Evolutionary conservation across 2,888 invertebrate species (phyloP).

Genomic region (Eucera pruinosa): DNA sequence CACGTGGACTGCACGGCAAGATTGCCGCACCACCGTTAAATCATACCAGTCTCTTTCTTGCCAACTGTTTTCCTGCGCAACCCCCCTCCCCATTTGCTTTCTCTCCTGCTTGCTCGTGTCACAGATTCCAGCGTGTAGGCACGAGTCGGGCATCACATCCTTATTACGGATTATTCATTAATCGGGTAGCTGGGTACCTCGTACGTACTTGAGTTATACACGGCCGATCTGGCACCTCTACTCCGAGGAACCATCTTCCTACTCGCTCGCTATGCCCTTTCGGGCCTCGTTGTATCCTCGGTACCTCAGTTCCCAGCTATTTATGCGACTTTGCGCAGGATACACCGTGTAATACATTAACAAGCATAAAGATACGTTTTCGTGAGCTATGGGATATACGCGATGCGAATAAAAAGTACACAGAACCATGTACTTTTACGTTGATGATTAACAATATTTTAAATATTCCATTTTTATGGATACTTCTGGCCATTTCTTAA

Average conservation of each 20-base stretch:
- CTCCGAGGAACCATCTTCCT: conserved; percentile 18
- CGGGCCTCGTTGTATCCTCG: conserved; percentile 20
- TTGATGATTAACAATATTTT: not conserved
- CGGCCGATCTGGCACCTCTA: conserved; percentile 59
- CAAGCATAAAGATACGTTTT: conserved; percentile 27
- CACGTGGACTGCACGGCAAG: conserved; percentile 52
- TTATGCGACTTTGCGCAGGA: conserved; percentile 37
- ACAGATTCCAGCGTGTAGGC: conserved; percentile 44
- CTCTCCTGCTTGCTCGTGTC: conserved; percentile 12
- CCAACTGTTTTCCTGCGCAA: conserved; percentile 16
- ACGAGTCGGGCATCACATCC: conserved; percentile 74
- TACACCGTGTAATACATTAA: conserved; percentile 38
- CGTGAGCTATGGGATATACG: conserved; percentile 28
- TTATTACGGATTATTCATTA: conserved; percentile 82
- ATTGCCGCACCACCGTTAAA: conserved; percentile 57
- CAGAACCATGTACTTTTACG: not conserved
- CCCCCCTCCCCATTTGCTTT: not conserved
- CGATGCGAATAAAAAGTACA: not conserved
- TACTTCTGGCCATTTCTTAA: not conserved
- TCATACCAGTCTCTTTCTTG: conserved; percentile 50
- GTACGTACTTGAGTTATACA: conserved; percentile 64
- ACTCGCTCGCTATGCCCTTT: conserved; percentile 12
- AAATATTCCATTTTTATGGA: not conserved
- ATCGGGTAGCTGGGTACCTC: conserved; percentile 67
- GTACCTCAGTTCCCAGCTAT: conserved; percentile 34